Evolutionary conservation across 92 coral and sea anemone genomes (phyloP).

Genomic region (Bergia sp.): DNA sequence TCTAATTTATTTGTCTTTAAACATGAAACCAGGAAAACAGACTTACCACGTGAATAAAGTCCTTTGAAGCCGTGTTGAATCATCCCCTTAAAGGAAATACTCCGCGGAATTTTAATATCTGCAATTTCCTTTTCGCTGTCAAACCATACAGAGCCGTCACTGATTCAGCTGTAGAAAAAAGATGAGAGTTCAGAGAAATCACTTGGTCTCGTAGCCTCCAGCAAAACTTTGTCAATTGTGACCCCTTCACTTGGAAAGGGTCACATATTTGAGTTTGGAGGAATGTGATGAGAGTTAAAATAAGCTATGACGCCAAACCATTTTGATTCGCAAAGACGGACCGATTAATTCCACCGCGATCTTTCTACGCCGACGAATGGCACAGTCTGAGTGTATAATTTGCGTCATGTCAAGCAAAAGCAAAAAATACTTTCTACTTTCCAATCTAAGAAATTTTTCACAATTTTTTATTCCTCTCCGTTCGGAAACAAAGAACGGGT

Average conservation of each 20-base stretch:
- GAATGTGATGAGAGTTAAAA: not conserved
- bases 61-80: constrained; percentile 13
- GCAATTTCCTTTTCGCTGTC: constrained; percentile 4
- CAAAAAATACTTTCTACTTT: not conserved
- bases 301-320: not conserved
- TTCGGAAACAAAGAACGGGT: too few species aligned
- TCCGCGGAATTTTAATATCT: constrained; percentile 35
- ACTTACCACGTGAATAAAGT: constrained; percentile 28
- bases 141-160: not conserved
- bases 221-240: not conserved
- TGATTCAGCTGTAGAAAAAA: not conserved
- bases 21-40: constrained; percentile 46
- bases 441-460: not conserved
- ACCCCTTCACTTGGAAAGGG: not conserved
- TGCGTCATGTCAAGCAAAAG: not conserved
- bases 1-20: constrained; percentile 30
- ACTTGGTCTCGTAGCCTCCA: not conserved
- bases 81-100: constrained; percentile 25
- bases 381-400: not conserved
- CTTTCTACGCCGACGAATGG: not conserved
- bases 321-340: not conserved
- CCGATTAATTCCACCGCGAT: not conserved
- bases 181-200: not conserved
- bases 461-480: too few species aligned
- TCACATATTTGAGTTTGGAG: not conserved